A percentile compares a stretch with the other conserved stretches of the same genome.
phyloP scores from a whole-genome alignment of 2,113 vertebrate genomes.

The Pseudolaguvia tuberculata region DNA sequence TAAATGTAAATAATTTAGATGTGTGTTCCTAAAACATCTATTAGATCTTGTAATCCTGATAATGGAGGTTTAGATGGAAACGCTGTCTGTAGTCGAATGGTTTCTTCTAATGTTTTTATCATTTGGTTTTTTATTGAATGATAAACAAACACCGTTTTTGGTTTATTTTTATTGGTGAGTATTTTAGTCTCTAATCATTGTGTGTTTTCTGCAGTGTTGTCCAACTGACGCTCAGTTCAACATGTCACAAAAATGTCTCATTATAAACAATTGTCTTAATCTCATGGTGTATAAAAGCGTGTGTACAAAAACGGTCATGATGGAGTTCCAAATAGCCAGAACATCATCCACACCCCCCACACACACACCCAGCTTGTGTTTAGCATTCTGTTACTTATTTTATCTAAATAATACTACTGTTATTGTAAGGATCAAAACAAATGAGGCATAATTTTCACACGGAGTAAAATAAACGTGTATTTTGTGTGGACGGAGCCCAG shows the following conservation, averaged over 20 bases:
- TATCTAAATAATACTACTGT: neutral
- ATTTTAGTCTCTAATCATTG: neutral
- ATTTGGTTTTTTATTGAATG: no score
- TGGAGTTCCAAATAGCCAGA: neutral
- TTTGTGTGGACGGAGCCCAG: no score
- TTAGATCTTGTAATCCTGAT: no score
- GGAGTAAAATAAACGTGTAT: no score
- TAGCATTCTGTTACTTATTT: neutral
- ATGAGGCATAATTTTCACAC: neutral
- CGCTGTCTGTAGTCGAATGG: no score
- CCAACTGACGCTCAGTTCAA: neutral
- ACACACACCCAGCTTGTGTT: conserved; percentile 1
- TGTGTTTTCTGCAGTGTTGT: neutral
- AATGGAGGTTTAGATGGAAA: no score
- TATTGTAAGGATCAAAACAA: neutral
- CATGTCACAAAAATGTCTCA: neutral
- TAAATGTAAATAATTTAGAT: no score
- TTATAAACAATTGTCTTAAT: neutral
- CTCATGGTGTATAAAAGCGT: neutral
- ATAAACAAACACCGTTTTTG: no score
- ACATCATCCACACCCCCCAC: neutral
- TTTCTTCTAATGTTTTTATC: neutral
- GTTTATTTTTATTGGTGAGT: no score
- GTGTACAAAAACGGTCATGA: neutral
- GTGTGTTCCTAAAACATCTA: no score